Percentiles rank a stretch among this genome's conserved stretches.
Conservation (phyloP, 1,140 invertebrate species). For the Trialeurodes vaporariorum region DNA sequence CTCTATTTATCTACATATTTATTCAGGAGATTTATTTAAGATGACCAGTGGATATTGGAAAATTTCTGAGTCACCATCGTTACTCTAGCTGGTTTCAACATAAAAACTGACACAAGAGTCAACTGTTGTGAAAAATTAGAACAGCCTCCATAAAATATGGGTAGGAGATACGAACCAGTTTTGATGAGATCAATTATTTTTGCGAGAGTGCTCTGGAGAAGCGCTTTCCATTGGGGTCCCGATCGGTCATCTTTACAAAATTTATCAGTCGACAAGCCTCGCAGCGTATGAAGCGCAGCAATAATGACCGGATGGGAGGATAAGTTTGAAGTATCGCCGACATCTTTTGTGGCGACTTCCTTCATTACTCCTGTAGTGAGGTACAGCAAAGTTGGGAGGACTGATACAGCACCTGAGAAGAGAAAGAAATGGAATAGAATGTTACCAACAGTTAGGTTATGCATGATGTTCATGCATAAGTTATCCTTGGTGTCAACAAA, state of each 20-base stretch:
- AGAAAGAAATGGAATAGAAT: slow-evolving; percentile 8
- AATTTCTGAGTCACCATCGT: not conserved
- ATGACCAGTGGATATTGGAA: not conserved
- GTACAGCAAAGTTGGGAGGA: slow-evolving; percentile 87
- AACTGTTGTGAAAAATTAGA: not conserved
- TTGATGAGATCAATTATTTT: slow-evolving; percentile 83
- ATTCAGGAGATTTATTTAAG: not conserved
- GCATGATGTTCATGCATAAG: too few relatives aligned
- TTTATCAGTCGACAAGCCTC: slow-evolving; percentile 45
- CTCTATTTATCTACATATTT: too few relatives aligned
- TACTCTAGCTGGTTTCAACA: not conserved
- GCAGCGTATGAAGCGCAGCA: slow-evolving; percentile 55
- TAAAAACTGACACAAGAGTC: not conserved
- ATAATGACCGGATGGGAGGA: slow-evolving; percentile 46
- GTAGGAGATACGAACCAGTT: slow-evolving; percentile 42
- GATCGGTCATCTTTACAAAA: slow-evolving; percentile 48
- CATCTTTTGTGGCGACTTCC: slow-evolving; percentile 53
- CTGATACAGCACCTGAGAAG: slow-evolving; percentile 60
- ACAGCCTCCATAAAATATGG: not conserved
- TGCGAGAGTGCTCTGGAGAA: slow-evolving; percentile 75
- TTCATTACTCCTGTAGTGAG: slow-evolving; percentile 78
- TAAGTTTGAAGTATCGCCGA: slow-evolving; percentile 41
- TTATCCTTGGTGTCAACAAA: too few relatives aligned
- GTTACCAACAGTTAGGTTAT: too few relatives aligned
- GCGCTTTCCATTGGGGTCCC: slow-evolving; percentile 53